Evolutionary conservation across 2,797 vertebrate genomes (phyloP).

Genomic region (Schizopygopsis malacanthus): DNA sequence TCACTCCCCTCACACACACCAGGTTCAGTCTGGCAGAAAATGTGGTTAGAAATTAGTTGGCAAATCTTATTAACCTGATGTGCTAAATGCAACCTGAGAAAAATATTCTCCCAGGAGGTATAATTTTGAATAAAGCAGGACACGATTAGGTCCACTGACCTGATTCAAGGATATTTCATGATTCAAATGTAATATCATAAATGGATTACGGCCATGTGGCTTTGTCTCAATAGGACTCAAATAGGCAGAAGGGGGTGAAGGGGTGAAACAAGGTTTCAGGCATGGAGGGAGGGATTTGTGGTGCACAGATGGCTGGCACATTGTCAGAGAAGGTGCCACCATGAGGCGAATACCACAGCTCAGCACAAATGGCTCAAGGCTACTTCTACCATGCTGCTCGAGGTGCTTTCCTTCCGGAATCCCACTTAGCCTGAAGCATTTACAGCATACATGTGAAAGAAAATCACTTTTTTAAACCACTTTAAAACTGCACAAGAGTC

Average conservation of each 20-base stretch:
- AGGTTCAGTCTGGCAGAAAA: no score
- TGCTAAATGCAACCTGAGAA: no score
- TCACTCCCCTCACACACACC: no score
- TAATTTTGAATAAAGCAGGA: slow-evolving; percentile 4
- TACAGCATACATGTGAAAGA: not conserved
- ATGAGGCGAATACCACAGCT: slow-evolving; percentile 7
- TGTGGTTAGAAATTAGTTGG: slow-evolving; percentile 14
- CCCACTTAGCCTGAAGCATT: slow-evolving; percentile 3
- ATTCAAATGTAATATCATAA: slow-evolving; percentile 77
- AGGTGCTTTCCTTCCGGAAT: slow-evolving; percentile 28
- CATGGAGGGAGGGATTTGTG: not conserved
- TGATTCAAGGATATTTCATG: slow-evolving; percentile 63
- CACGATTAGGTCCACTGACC: slow-evolving; percentile 75
- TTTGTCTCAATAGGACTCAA: slow-evolving; percentile 55
- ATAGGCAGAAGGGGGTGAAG: slow-evolving; percentile 51
- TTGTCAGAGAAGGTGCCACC: slow-evolving; percentile 24
- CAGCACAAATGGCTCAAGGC: slow-evolving; percentile 9
- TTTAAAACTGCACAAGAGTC: not conserved
- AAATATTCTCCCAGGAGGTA: slow-evolving; percentile 28
- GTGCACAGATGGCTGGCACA: slow-evolving; percentile 37
- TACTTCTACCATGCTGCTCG: slow-evolving; percentile 11
- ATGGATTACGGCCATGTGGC: slow-evolving; percentile 72
- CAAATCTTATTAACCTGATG: slow-evolving; percentile 11
- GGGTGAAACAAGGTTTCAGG: slow-evolving; percentile 7
- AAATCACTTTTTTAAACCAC: not conserved